Percentiles rank a stretch among this genome's conserved stretches.
Conservation (phyloP, 2,797 vertebrate genomes). For the Notamacropus eugenii region DNA sequence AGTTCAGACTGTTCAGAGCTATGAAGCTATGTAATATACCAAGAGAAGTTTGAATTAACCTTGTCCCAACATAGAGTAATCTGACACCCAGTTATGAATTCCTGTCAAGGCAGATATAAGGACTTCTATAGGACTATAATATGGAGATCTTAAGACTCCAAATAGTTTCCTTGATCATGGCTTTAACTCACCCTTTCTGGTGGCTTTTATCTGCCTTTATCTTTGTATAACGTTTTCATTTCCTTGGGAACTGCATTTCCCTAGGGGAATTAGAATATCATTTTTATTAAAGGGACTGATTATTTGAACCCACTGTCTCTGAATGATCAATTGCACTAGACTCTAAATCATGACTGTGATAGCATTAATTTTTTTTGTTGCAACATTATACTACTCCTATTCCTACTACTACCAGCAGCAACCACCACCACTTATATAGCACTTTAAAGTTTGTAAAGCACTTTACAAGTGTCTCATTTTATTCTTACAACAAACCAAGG, state of each 20-base stretch:
- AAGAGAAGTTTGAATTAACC: background rate
- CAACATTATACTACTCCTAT: background rate
- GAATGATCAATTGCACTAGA: too few relatives aligned
- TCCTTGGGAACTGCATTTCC: too few relatives aligned
- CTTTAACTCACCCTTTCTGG: background rate
- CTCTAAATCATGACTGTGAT: background rate
- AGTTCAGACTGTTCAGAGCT: background rate
- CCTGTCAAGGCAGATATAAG: background rate
- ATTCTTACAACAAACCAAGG: background rate
- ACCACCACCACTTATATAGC: background rate
- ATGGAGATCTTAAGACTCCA: background rate
- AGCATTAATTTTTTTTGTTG: background rate
- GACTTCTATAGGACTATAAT: background rate
- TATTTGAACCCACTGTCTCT: background rate
- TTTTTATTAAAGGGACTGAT: background rate
- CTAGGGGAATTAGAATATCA: too few relatives aligned
- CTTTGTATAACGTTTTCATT: background rate
- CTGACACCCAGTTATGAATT: background rate
- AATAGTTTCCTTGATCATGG: background rate
- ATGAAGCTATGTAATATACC: background rate
- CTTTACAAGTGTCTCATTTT: background rate
- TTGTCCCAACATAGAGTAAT: background rate
- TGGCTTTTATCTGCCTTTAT: background rate
- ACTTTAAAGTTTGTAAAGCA: background rate
- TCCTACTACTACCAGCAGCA: background rate